These are phyloP conservation scores for Brenthis hecate DNA, from an alignment of 2,888 invertebrate genomes.

Conservation along the genomic window DNA sequence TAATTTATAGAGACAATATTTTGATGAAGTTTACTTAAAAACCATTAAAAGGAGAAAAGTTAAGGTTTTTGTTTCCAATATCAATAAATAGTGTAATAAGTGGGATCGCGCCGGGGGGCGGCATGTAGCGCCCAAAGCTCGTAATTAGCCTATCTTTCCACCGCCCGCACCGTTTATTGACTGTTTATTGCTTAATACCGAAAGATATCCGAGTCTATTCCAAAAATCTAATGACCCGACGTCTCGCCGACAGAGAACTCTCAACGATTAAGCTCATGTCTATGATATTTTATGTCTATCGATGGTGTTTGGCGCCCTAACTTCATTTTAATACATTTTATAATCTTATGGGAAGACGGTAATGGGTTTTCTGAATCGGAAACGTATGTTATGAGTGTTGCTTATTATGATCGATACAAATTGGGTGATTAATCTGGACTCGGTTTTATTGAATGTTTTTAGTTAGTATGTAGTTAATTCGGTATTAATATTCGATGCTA, in stretches of 20 bases:
- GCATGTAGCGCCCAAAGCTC: slow-evolving; percentile 68
- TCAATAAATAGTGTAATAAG: slow-evolving; percentile 68
- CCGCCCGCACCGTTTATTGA: slow-evolving; percentile 60
- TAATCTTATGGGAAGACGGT: slow-evolving; percentile 14
- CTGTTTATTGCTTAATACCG: slow-evolving; percentile 78
- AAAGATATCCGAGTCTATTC: slow-evolving; percentile 32
- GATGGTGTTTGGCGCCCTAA: slow-evolving; percentile 21
- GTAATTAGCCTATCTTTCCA: slow-evolving; percentile 65
- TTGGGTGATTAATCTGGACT: slow-evolving; percentile 5
- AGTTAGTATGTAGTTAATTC: too few species aligned
- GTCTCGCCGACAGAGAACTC: slow-evolving; percentile 33
- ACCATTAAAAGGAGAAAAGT: slow-evolving; percentile 47
- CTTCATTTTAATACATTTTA: slow-evolving; percentile 18
- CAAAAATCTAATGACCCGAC: slow-evolving; percentile 26
- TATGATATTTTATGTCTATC: slow-evolving; percentile 14
- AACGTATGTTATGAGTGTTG: slow-evolving; percentile 1
- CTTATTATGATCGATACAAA: slow-evolving; percentile 16
- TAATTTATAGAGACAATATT: background rate
- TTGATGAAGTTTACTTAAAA: slow-evolving; percentile 38
- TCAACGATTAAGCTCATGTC: slow-evolving; percentile 28
- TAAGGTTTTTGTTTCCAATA: slow-evolving; percentile 67
- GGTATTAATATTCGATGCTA: too few species aligned
- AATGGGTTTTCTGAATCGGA: slow-evolving; percentile 22
- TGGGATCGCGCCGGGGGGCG: slow-evolving; percentile 57
- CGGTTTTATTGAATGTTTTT: background rate